These are phyloP conservation scores for Zaprionus ghesquierei DNA, from an alignment of 1,140 invertebrate species.

Conservation along the genomic window DNA sequence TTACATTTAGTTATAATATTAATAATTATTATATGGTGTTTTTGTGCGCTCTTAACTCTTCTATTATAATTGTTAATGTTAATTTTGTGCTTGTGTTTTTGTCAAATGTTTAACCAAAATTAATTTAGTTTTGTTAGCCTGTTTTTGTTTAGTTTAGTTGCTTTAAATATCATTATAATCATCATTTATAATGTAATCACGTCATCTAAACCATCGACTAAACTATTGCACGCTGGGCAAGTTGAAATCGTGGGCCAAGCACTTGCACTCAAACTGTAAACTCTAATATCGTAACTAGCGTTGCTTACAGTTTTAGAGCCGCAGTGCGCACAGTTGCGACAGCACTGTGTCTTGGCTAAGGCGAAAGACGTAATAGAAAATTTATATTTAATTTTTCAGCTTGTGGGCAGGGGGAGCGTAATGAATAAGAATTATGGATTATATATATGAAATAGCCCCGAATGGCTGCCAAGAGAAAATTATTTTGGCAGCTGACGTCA, in stretches of 20 bases:
- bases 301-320: neutral
- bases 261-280: conserved; percentile 1
- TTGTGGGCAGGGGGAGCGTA: neutral
- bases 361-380: neutral
- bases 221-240: conserved; percentile 31
- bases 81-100: conserved; percentile 65
- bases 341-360: conserved; percentile 24
- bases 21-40: conserved; percentile 53
- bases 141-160: neutral
- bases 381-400: conserved; percentile 9
- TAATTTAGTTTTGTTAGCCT: conserved; percentile 30
- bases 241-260: neutral
- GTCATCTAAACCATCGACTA: conserved; percentile 35
- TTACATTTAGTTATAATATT: conserved; percentile 22
- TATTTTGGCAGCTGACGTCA: conserved; percentile 55
- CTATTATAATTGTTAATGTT: conserved; percentile 32
- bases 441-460: conserved; percentile 18
- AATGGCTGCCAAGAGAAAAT: conserved; percentile 41
- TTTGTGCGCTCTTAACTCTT: conserved; percentile 48
- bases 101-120: conserved; percentile 79
- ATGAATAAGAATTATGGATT: conserved; percentile 13
- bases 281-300: neutral
- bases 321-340: neutral
- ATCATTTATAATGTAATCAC: conserved; percentile 12
- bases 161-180: conserved; percentile 19